Evolutionary conservation across 2,113 vertebrate genomes (phyloP).

Genomic region (Alosa alosa): DNA sequence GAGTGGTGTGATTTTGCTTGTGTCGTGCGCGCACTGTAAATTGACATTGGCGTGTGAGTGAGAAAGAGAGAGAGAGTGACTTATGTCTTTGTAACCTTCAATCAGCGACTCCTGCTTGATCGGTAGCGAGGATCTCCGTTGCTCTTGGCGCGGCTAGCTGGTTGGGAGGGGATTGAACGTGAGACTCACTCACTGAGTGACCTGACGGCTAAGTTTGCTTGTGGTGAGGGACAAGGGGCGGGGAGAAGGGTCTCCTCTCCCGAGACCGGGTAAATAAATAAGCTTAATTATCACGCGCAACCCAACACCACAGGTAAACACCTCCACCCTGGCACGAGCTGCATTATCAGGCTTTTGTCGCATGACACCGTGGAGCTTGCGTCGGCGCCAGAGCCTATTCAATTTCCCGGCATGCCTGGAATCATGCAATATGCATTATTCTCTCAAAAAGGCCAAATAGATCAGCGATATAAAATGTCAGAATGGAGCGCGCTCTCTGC

Average conservation of each 20-base stretch:
- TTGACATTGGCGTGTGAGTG: not conserved
- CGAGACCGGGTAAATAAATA: conserved; percentile 54
- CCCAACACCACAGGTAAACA: conserved; percentile 35
- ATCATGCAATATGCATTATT: conserved; percentile 42
- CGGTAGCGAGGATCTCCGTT: not conserved
- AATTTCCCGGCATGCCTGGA: conserved; percentile 39
- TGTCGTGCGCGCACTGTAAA: not conserved
- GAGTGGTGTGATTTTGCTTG: not conserved
- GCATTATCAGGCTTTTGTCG: conserved; percentile 25
- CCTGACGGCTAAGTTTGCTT: not conserved
- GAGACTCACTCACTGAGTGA: not conserved
- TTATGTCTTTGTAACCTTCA: not conserved
- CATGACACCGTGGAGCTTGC: conserved; percentile 27
- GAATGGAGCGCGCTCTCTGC: conserved; percentile 38
- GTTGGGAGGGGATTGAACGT: not conserved
- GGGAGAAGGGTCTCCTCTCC: conserved; percentile 38
- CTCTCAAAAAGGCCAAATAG: conserved; percentile 51
- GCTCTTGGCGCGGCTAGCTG: not conserved
- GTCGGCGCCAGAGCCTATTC: conserved; percentile 27
- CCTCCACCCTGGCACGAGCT: conserved; percentile 32
- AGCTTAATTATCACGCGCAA: conserved; percentile 35
- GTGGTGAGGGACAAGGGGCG: not conserved
- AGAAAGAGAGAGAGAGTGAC: not conserved
- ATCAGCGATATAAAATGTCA: conserved; percentile 60
- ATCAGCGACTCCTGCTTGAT: not conserved